Evolutionary conservation across 2,888 invertebrate species (phyloP).

Genomic region (Sclerodermus sp.): DNA sequence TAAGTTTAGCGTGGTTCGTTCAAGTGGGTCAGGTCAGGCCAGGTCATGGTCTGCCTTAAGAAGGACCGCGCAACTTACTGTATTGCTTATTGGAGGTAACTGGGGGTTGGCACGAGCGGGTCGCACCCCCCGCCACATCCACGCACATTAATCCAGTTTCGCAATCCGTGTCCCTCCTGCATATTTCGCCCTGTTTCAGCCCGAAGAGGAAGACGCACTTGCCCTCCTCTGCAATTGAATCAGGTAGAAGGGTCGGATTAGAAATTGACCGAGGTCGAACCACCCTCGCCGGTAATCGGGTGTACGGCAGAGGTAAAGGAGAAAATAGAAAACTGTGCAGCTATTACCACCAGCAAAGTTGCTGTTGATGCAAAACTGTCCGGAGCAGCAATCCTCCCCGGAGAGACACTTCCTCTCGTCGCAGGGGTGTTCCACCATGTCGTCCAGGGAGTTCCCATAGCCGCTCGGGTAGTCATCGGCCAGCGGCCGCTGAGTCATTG

Average conservation of each 20-base stretch:
- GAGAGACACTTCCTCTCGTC: slow-evolving; percentile 74
- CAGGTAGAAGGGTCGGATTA: no score
- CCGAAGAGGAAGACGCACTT: slow-evolving; percentile 72
- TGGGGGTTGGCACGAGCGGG: slow-evolving; percentile 78
- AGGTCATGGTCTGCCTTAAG: no score
- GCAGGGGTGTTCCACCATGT: slow-evolving; percentile 67
- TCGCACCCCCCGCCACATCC: slow-evolving; percentile 68
- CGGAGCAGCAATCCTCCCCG: slow-evolving; percentile 84
- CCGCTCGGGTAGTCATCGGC: slow-evolving; percentile 42
- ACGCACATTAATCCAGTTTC: slow-evolving; percentile 81
- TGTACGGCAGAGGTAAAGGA: no score
- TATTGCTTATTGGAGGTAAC: slow-evolving; percentile 78
- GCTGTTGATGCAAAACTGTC: slow-evolving; percentile 72
- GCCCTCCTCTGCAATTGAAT: slow-evolving; percentile 64
- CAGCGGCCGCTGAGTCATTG: slow-evolving; percentile 36
- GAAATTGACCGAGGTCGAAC: no score
- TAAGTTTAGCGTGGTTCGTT: no score
- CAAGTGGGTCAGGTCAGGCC: no score
- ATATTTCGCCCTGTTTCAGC: slow-evolving; percentile 79
- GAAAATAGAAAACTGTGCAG: not conserved
- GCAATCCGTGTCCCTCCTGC: slow-evolving; percentile 81
- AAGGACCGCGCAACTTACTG: no score
- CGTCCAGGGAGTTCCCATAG: slow-evolving; percentile 59
- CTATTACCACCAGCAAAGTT: slow-evolving; percentile 62
- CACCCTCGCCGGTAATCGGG: no score